Evolutionary conservation across 2,888 invertebrate species (phyloP), one percentile per base, ranked within the genome.

Genomic region (Tortrix viridana): DNA sequence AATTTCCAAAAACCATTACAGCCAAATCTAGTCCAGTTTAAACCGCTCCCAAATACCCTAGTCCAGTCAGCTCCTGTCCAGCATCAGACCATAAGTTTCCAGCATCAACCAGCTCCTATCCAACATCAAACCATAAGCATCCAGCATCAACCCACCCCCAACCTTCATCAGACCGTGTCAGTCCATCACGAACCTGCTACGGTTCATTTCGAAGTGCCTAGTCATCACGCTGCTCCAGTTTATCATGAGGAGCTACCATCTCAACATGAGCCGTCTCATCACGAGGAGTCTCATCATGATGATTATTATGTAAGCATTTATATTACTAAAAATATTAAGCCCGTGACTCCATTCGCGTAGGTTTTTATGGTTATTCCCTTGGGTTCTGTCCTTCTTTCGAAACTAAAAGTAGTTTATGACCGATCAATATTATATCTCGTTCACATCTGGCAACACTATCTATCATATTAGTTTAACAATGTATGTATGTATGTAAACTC

Each of bases 271-370:
- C 68, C 67, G 55, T 60, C 71, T 37, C 63, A 76, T 1, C 65
- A 73, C 3, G 66, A 71, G 26, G 72, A 73, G 9, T 60, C 52
- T 43, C 74, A 79, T 49, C 71, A 79, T 50, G 77, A 74, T 26
- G 82, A 85, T 61, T 84, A 84, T 60, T 82, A 84, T 64, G 85
- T 85, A 71, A 78, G 6, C 4, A 16, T 16, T 16, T 4, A 41
- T 1, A 41, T 41, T 41, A 5, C 26, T 5, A 26, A 26, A 6
- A 6, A 26, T 26, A 26, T 6, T 26, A 26, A 26, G 6, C n/a
- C n/a, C n/a, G n/a, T n/a, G n/a, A n/a, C n/a, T n/a, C n/a, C n/a
- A n/a, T n/a, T n/a, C n/a, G n/a, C n/a, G n/a, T n/a, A n/a, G n/a
- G n/a, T n/a, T n/a, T n/a, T n/a, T n/a, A n/a, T n/a, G n/a, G n/a